Base-by-base conservation (phyloP, 2,797 vertebrate genomes). In the Oreortyx pictus region DNA sequence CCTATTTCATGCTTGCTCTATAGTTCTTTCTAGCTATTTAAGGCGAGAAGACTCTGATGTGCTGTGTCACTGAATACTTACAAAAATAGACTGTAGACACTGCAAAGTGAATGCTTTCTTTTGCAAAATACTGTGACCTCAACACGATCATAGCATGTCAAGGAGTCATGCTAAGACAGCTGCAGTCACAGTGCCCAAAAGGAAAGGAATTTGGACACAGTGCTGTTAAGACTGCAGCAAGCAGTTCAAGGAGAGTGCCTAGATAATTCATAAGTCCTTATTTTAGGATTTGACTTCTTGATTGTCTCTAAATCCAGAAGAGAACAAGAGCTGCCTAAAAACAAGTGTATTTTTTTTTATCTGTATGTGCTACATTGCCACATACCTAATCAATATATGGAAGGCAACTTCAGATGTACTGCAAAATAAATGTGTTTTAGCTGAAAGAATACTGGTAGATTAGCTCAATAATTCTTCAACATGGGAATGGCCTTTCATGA, bases 51-150 rank as follows among this genome's bases (percentile, higher is more conserved):
- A 20, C 59, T 71, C 18, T 68, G 70, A 77, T 85, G 76, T 37
- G 33, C 39, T 20, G 24, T 87, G 59, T 9, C 43, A 75, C 61
- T 35, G 54, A 95, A 72, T 65, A 56, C 44, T 67, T 92, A 47
- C 18, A 75, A 87, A 90, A 94, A 89, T 80, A 87, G 57, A 16
- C 43, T 47, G 25, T 20, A 84, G 77, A 49, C 76, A 76, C 50
- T 62, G 74, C 73, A 94, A 94, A 47, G 47, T 88, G 70, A 68
- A 74, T 62, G 29, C 29, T 88, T 81, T 81, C 43, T 92, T 91
- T 76, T 79, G 50, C 71, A 88, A 82, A 92, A 75, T 1, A 4
- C 44, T 65, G 39, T 31, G 60, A 78, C 64, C 61, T 87, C 46
- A 31, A 77, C 5, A 35, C 61, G 61, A 74, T 57, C 52, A 31